Conservation (phyloP, 2,888 invertebrate species). For the Dryobotodes eremita region DNA sequence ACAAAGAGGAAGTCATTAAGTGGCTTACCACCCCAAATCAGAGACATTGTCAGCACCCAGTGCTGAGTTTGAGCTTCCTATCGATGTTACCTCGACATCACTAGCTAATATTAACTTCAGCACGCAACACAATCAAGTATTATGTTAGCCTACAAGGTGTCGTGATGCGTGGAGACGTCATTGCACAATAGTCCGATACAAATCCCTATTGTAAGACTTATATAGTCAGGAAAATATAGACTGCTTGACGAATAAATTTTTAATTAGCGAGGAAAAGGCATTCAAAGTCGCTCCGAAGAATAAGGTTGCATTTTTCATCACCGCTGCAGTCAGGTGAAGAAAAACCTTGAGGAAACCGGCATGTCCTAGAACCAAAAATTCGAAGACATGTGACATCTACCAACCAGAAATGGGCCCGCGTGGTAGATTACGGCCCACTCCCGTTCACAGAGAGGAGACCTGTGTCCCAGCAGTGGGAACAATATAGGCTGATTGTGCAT, state of each 20-base stretch:
- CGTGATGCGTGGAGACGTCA: slow-evolving; percentile 33
- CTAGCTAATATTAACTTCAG: not conserved
- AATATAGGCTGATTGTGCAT: not conserved
- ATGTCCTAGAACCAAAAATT: not conserved
- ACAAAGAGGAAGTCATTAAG: not conserved
- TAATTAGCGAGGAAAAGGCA: slow-evolving; percentile 25
- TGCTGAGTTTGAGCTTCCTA: not conserved
- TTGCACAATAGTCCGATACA: slow-evolving; percentile 49
- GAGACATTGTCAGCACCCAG: not conserved
- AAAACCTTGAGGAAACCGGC: not conserved
- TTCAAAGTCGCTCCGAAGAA: not conserved
- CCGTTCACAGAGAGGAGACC: not conserved
- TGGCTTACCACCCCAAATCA: not conserved
- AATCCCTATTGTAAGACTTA: slow-evolving; percentile 51
- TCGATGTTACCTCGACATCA: not conserved
- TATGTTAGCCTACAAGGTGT: slow-evolving; percentile 47
- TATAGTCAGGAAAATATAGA: slow-evolving; percentile 52
- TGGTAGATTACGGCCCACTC: not conserved
- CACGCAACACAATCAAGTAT: slow-evolving; percentile 42
- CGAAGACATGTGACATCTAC: not conserved
- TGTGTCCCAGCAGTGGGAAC: not conserved
- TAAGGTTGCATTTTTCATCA: not conserved
- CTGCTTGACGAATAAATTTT: slow-evolving; percentile 17
- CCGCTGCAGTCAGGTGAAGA: not conserved
- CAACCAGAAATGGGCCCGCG: not conserved